Conservation (phyloP, 2,797 vertebrate genomes). For the Epinephelus malabaricus region DNA sequence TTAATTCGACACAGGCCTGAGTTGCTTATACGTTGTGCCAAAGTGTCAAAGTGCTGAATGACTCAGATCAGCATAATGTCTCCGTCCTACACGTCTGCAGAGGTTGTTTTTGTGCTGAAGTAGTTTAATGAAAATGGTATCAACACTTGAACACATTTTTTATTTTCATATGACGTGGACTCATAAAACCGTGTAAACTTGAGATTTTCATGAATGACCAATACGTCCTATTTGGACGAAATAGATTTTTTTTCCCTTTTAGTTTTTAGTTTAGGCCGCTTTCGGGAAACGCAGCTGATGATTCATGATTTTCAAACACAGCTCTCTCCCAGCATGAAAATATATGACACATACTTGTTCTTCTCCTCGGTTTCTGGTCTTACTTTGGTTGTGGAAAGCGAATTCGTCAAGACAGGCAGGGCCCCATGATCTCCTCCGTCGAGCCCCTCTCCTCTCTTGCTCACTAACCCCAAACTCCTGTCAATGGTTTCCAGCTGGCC, state of each 20-base stretch:
- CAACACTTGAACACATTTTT: conserved; percentile 14
- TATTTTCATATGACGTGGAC: conserved; percentile 11
- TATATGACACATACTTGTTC: conserved; percentile 55
- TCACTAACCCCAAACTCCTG: conserved; percentile 72
- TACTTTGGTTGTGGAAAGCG: conserved; percentile 54
- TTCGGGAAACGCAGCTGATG: conserved; percentile 57
- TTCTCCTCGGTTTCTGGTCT: conserved; percentile 59
- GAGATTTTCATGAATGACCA: conserved; percentile 57
- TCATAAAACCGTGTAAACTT: conserved; percentile 44
- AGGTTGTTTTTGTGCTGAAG: conserved; percentile 44
- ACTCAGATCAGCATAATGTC: conserved; percentile 52
- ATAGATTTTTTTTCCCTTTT: conserved; percentile 2
- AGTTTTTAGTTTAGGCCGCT: conserved; percentile 26
- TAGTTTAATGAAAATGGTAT: background rate
- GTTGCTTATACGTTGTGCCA: conserved; percentile 24
- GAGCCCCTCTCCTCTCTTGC: conserved; percentile 64
- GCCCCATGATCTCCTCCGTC: conserved; percentile 51
- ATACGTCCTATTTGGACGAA: conserved; percentile 32
- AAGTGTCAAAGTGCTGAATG: conserved; percentile 44
- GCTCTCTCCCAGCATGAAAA: conserved; percentile 42
- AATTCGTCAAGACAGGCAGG: conserved; percentile 57
- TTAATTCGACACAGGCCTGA: conserved; percentile 40
- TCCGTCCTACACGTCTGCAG: conserved; percentile 55
- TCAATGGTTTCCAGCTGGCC: conserved; percentile 86
- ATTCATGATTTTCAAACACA: conserved; percentile 56